A percentile compares a stretch with the other conserved stretches of the same genome.
These are phyloP conservation scores for Alces alces DNA, from an alignment of 2,113 vertebrate genomes.

Conservation along the genomic window DNA sequence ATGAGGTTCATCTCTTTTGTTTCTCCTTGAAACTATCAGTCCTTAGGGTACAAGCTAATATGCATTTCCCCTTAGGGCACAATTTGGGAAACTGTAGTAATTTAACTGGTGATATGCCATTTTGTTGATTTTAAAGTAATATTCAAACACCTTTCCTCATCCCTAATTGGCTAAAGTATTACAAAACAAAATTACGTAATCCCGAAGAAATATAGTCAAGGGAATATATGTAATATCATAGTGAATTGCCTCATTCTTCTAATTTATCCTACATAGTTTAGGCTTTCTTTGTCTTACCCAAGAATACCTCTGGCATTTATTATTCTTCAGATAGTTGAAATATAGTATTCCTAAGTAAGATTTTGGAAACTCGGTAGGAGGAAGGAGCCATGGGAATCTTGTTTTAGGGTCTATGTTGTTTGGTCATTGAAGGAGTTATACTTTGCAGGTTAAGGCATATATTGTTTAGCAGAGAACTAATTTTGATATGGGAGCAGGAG, in stretches of 20 bases:
- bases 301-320: not conserved
- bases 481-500: not conserved
- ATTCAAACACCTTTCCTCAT: not conserved
- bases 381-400: not conserved
- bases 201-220: not conserved
- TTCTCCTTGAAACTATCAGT: not conserved
- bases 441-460: not conserved
- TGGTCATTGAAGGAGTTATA: not conserved
- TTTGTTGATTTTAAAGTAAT: conserved; percentile 22
- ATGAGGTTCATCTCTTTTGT: not conserved
- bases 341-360: not conserved
- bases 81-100: not conserved
- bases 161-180: not conserved
- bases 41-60: not conserved
- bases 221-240: not conserved
- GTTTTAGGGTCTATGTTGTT: not conserved
- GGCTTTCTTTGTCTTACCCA: not conserved
- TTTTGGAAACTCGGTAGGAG: not conserved
- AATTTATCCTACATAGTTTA: not conserved
- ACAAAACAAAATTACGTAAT: not conserved
- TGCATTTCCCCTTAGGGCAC: not conserved
- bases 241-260: not conserved
- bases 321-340: not conserved
- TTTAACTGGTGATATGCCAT: not conserved
- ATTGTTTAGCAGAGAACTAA: not conserved